Percentiles rank a stretch among this genome's conserved stretches.
These are phyloP conservation scores for Pseudanteris insignis DNA, from an alignment of 2,888 invertebrate species.

Conservation along the genomic window DNA sequence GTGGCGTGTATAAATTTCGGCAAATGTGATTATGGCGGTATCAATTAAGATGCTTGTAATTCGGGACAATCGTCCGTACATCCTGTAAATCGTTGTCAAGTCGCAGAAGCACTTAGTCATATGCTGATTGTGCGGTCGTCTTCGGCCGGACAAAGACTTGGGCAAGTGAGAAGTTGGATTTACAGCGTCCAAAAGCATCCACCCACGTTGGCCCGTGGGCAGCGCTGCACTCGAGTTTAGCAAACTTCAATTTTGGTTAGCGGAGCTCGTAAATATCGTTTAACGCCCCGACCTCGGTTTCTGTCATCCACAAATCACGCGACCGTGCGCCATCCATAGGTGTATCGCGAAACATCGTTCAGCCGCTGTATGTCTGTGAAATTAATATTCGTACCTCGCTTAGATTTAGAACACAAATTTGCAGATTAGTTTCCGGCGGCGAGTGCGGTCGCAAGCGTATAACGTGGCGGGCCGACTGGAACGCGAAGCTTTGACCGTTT, in stretches of 20 bases:
- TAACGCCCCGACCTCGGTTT: slow-evolving; percentile 46
- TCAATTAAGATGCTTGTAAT: slow-evolving; percentile 24
- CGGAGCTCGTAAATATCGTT: slow-evolving; percentile 59
- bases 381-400: slow-evolving; percentile 65
- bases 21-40: not conserved
- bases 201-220: slow-evolving; percentile 24
- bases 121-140: slow-evolving; percentile 33
- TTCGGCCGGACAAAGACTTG: slow-evolving; percentile 32
- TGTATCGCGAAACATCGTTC: slow-evolving; percentile 58
- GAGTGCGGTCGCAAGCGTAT: slow-evolving; percentile 48
- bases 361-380: slow-evolving; percentile 49
- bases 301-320: slow-evolving; percentile 53
- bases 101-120: slow-evolving; percentile 30
- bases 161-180: slow-evolving; percentile 35
- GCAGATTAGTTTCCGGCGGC: slow-evolving; percentile 63
- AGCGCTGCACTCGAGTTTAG: slow-evolving; percentile 29
- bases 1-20: too few species aligned
- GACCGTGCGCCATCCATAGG: slow-evolving; percentile 32
- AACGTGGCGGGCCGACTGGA: slow-evolving; percentile 11
- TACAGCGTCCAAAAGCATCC: slow-evolving; percentile 31
- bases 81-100: slow-evolving; percentile 13
- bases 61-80: slow-evolving; percentile 10
- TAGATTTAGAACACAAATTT: slow-evolving; percentile 67
- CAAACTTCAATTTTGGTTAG: slow-evolving; percentile 42
- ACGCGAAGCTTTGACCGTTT: slow-evolving; percentile 44